A percentile compares a stretch with the other conserved stretches of the same genome.
Conservation (phyloP, 1,140 invertebrate species). For the Pogonomyrmex californicus region DNA sequence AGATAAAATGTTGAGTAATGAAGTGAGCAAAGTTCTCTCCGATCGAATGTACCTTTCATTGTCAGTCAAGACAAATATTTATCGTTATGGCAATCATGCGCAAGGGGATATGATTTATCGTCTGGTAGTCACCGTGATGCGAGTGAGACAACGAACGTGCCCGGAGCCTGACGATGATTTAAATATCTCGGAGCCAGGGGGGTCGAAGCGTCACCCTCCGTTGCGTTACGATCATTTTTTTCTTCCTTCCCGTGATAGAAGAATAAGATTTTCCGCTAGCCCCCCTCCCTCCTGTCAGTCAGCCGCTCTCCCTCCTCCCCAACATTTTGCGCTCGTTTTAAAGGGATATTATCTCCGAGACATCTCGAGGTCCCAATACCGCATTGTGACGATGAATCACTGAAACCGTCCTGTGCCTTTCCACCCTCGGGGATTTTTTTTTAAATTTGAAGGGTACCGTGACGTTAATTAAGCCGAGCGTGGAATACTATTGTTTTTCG, state of each 20-base stretch:
- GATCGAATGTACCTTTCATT: constrained; percentile 36
- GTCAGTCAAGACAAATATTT: constrained; percentile 63
- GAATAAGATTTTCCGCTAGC: constrained; percentile 69
- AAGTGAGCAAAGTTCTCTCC: constrained; percentile 27
- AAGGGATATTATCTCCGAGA: constrained; percentile 73
- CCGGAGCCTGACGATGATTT: constrained; percentile 70
- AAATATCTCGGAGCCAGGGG: constrained; percentile 64
- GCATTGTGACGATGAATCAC: constrained; percentile 75
- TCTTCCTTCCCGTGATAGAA: constrained; percentile 50
- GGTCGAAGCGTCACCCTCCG: constrained; percentile 29
- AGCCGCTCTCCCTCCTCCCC: constrained; percentile 26
- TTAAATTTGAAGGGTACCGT: constrained; percentile 57
- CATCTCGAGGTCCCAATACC: constrained; percentile 56
- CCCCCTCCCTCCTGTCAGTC: constrained; percentile 51
- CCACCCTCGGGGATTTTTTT: constrained; percentile 12
- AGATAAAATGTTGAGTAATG: constrained; percentile 17
- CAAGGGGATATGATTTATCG: constrained; percentile 71
- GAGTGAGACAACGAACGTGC: constrained; percentile 63
- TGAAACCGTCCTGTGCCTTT: constrained; percentile 67
- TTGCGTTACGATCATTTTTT: constrained; percentile 41
- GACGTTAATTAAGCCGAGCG: constrained; percentile 72
- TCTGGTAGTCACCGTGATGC: constrained; percentile 46
- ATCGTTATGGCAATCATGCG: constrained; percentile 61
- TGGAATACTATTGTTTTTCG: constrained; percentile 43
- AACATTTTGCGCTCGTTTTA: constrained; percentile 67